phyloP scores from a whole-genome alignment of 2,113 vertebrate species.

The Tautogolabrus adspersus region DNA sequence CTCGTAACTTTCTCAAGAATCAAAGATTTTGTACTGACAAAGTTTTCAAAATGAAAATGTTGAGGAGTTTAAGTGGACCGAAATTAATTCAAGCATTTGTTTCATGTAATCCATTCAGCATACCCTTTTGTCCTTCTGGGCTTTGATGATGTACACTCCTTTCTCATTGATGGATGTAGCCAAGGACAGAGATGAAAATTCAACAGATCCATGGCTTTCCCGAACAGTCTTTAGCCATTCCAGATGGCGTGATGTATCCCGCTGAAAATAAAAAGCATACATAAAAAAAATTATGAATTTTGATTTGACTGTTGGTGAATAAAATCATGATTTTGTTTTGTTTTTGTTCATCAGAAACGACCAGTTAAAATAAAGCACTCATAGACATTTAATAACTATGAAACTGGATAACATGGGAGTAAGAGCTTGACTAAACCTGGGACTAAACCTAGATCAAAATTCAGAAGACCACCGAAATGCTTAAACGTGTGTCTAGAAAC shows the following conservation, averaged over 20 bases:
- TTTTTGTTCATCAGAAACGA: background rate
- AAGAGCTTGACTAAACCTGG: background rate
- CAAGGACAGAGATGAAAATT: conserved; percentile 89
- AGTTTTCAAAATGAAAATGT: background rate
- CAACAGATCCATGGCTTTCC: conserved; percentile 93
- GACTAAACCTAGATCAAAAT: background rate
- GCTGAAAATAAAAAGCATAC: conserved; percentile 70
- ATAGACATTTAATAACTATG: background rate
- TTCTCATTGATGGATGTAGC: conserved; percentile 89
- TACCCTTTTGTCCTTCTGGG: conserved; percentile 72
- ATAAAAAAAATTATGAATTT: background rate
- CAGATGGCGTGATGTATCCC: conserved; percentile 87
- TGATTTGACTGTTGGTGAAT: background rate
- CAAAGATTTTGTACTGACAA: too few species aligned
- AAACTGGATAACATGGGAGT: background rate
- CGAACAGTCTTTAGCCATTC: conserved; percentile 91
- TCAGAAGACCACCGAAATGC: too few species aligned
- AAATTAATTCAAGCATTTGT: background rate
- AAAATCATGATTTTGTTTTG: background rate
- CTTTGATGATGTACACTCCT: conserved; percentile 85
- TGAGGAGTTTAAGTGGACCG: background rate
- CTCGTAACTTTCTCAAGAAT: too few species aligned
- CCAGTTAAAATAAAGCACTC: background rate
- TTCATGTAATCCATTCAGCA: background rate
- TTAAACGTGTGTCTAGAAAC: background rate